These are phyloP conservation scores for Myotis davidii DNA, from an alignment of 2,113 vertebrate genomes.

Conservation along the genomic window DNA sequence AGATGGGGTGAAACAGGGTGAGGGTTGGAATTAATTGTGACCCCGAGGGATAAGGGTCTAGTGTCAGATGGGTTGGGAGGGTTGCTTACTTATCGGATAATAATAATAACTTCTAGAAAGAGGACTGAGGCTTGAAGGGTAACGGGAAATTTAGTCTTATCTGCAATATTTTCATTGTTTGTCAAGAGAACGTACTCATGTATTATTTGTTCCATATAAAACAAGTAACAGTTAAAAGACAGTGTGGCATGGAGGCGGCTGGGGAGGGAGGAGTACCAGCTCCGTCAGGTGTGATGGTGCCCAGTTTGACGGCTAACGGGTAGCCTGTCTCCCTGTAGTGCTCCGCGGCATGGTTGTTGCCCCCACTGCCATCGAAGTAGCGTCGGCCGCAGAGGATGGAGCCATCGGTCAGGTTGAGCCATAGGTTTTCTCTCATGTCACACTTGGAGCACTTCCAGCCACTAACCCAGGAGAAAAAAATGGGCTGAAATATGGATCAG, in stretches of 20 bases:
- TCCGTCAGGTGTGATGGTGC: conserved; percentile 97
- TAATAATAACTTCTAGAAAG: neutral
- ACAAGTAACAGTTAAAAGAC: neutral
- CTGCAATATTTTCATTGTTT: neutral
- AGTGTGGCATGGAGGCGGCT: neutral
- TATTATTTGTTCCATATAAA: neutral
- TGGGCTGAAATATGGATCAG: neutral
- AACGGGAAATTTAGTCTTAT: neutral
- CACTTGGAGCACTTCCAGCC: conserved; percentile 98
- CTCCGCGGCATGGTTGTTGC: conserved; percentile 96
- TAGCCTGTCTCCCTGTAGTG: conserved; percentile 94
- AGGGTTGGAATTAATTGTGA: neutral
- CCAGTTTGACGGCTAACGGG: conserved; percentile 96
- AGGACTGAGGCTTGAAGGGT: neutral
- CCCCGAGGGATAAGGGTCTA: neutral
- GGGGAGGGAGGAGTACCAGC: conserved; percentile 86
- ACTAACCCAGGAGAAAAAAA: conserved; percentile 79
- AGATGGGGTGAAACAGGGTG: neutral
- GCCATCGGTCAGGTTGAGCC: conserved; percentile 98
- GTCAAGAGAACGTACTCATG: neutral
- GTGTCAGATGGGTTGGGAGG: neutral
- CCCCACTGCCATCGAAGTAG: conserved; percentile 97
- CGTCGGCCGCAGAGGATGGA: conserved; percentile 96
- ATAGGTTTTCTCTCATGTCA: conserved; percentile 97
- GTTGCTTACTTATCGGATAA: neutral